These are phyloP conservation scores for Drosophila macrospina DNA, from an alignment of 2,888 invertebrate species.

Conservation along the genomic window DNA sequence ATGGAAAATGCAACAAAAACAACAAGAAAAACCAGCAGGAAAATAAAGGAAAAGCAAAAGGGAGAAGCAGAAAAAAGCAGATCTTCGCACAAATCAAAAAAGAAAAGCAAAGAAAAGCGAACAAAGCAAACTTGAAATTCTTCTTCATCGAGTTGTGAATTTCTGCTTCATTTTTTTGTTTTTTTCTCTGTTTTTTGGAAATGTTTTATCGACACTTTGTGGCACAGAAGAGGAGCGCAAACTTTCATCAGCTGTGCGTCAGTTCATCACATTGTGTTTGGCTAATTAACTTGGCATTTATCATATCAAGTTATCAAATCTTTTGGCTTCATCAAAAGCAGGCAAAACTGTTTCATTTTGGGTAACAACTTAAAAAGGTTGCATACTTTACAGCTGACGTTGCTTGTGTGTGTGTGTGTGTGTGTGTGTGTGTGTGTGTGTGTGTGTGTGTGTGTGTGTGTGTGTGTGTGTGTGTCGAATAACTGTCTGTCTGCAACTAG, in stretches of 20 bases:
- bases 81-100: conserved; percentile 2
- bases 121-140: neutral
- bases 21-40: conserved; percentile 26
- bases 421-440: conserved; percentile 3
- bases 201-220: conserved; percentile 5
- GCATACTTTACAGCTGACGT: conserved; percentile 41
- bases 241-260: conserved; percentile 6
- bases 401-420: neutral
- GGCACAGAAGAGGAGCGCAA: too few species aligned
- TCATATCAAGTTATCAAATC: conserved; percentile 13
- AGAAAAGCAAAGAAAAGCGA: neutral
- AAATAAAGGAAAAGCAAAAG: conserved; percentile 15
- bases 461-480: conserved; percentile 5
- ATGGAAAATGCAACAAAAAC: conserved; percentile 71
- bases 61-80: conserved; percentile 2
- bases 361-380: conserved; percentile 17
- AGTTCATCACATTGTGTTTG: neutral
- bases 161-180: neutral
- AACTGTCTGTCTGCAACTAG: conserved; percentile 18
- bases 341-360: too few species aligned
- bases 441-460: too few species aligned
- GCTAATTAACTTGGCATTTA: neutral
- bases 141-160: conserved; percentile 1
- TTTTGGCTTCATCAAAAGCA: too few species aligned
- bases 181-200: too few species aligned